Evolutionary conservation across 2,797 vertebrate species (phyloP), one percentile per base, ranked within the genome.

Genomic region (Glyptemys insculpta): DNA sequence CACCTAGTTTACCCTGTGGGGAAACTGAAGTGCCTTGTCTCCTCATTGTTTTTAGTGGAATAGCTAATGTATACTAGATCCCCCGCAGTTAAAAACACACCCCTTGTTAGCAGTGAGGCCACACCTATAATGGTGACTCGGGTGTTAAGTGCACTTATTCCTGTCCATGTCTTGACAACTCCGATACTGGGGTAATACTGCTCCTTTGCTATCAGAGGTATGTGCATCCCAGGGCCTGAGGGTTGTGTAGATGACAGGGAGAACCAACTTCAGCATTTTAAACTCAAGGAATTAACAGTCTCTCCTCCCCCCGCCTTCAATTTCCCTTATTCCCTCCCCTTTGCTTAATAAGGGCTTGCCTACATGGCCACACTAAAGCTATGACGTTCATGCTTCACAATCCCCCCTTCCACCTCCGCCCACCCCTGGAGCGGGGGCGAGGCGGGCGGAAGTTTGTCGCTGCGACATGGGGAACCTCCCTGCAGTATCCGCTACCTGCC

Each of bases 221-320:
- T 3, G 34, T 2, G 7, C 62, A n/a, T 5, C 62, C 16, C 34
- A 9, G 7, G 18, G 62, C 16, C 34, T 19, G 62, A n/a, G 34
- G 3, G 29, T 1, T 16, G 57, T 57, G 21, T 31, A 16, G 14
- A 2, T 62, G 57, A 62, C 12, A 34, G 6, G 2, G 29, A 2
- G 29, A 16, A 31, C 12, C 57, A 62, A 27, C 12, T 6, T 31
- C 1, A 62, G 12, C 59, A 4, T 31, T 62, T 62, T 34, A 34
- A 62, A 62, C 6, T 6, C 31, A 62, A 62, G 31, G 31, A 34
- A 62, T 34, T 34, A 62, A 34, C 3, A 34, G 56, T 29, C 12
- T 7, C 52, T 8, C 53, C 2, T 6, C 29, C 29, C 5, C 12
- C 11, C 19, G 2, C 56, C 25, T 31, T 31, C 12, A 59, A 15